Percentiles rank a stretch among this genome's conserved stretches.
Evolutionary conservation across 2,797 vertebrate genomes (phyloP).

Genomic region (Astyanax mexicanus): DNA sequence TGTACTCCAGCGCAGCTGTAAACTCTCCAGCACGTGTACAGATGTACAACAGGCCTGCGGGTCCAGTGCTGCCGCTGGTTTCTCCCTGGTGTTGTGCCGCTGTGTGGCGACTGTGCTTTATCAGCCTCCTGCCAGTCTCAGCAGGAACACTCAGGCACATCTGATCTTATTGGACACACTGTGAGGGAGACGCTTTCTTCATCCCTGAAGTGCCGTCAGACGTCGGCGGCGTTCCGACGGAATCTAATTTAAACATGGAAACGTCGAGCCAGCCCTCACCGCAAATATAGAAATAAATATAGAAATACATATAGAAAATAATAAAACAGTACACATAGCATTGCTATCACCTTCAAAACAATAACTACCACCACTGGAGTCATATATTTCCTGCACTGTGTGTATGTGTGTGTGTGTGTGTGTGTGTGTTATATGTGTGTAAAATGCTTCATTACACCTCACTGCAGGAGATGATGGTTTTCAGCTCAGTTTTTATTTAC

Average conservation of each 20-base stretch:
- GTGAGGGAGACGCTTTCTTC: constrained; percentile 56
- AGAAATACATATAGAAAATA: too few relatives aligned
- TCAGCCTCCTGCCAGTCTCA: constrained; percentile 32
- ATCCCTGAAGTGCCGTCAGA: constrained; percentile 60
- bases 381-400: constrained; percentile 57
- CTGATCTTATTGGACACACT: constrained; percentile 56
- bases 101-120: constrained; percentile 29
- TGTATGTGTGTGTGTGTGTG: constrained; percentile 54
- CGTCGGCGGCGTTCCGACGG: constrained; percentile 49
- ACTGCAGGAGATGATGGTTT: too few relatives aligned
- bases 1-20: neutral
- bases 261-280: constrained; percentile 56
- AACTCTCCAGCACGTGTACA: constrained; percentile 20
- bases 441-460: constrained; percentile 66
- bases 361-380: constrained; percentile 51
- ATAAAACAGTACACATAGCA: constrained; percentile 63
- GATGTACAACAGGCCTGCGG: neutral
- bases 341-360: constrained; percentile 60
- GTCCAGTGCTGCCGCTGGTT: neutral
- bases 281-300: too few relatives aligned
- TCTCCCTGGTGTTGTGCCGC: constrained; percentile 12
- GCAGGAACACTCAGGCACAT: constrained; percentile 44
- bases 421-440: too few relatives aligned
- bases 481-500: too few relatives aligned
- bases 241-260: constrained; percentile 77